Evolutionary conservation across 1,140 invertebrate genomes (phyloP).

Genomic region (Thaumatotibia leucotreta): DNA sequence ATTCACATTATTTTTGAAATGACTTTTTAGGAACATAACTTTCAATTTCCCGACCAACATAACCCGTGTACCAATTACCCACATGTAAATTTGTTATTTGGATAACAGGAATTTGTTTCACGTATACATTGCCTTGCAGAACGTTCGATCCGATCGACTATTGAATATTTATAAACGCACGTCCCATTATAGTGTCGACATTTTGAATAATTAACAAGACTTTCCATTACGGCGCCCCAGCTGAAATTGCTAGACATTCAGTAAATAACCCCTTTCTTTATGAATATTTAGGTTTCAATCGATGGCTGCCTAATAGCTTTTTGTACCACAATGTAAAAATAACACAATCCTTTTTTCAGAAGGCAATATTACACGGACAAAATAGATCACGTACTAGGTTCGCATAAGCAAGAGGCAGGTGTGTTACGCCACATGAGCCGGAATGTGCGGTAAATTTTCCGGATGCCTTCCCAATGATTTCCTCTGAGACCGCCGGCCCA

Average conservation of each 20-base stretch:
- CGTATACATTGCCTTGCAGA: slow-evolving; percentile 18
- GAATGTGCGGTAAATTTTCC: slow-evolving; percentile 78
- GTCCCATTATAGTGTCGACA: slow-evolving; percentile 57
- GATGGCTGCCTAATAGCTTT: slow-evolving; percentile 40
- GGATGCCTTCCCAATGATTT: slow-evolving; percentile 84
- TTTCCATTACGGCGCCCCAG: slow-evolving; percentile 36
- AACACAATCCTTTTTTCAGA: slow-evolving; percentile 14
- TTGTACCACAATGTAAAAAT: not conserved
- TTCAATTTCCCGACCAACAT: not conserved
- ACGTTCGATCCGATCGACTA: slow-evolving; percentile 27
- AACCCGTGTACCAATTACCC: not conserved
- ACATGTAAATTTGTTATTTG: not conserved
- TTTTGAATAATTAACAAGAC: slow-evolving; percentile 60
- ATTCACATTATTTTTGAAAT: too few relatives aligned
- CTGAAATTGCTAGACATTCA: slow-evolving; percentile 36
- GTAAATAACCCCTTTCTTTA: slow-evolving; percentile 42
- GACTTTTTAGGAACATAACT: not conserved
- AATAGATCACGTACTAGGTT: slow-evolving; percentile 62
- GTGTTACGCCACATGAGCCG: slow-evolving; percentile 56
- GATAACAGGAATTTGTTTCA: slow-evolving; percentile 8
- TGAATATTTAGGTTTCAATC: slow-evolving; percentile 61
- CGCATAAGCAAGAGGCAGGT: slow-evolving; percentile 63
- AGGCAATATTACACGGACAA: slow-evolving; percentile 36
- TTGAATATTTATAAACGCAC: slow-evolving; percentile 60
- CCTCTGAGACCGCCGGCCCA: slow-evolving; percentile 78